Evolutionary conservation across 2,113 vertebrate species (phyloP).

Genomic region (Hypanus sabinus): DNA sequence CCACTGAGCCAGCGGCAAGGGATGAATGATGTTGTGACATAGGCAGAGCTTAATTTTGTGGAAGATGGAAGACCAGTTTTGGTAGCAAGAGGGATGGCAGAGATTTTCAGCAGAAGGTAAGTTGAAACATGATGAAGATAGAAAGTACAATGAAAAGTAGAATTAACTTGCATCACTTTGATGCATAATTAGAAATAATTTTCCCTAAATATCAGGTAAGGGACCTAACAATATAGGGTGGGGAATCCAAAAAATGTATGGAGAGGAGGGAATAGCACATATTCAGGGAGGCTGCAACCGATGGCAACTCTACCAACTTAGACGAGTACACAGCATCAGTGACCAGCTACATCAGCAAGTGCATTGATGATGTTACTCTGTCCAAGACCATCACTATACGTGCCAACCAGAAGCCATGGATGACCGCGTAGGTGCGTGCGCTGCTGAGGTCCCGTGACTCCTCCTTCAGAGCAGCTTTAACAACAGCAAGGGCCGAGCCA

Average conservation of each 20-base stretch:
- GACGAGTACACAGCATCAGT: no score
- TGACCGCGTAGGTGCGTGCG: no score
- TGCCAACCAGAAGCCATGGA: no score
- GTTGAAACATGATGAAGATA: not conserved
- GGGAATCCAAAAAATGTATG: not conserved
- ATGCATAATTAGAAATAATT: not conserved
- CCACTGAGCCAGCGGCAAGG: not conserved
- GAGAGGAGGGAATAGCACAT: not conserved
- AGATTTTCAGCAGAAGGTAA: not conserved
- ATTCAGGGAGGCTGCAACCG: no score
- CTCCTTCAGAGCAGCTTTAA: no score
- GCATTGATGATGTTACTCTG: no score
- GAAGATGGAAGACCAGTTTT: not conserved
- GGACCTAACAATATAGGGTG: not conserved
- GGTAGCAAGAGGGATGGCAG: not conserved
- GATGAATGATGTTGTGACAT: not conserved
- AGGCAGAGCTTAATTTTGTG: not conserved
- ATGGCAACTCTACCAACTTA: no score
- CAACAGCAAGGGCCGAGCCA: no score
- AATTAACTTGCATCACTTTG: not conserved
- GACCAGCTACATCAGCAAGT: no score
- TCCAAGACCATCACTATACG: no score
- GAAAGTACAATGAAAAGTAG: not conserved
- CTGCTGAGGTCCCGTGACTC: no score
- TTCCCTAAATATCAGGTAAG: not conserved